Base-by-base conservation (phyloP, 2,888 invertebrate genomes). In the Standfussiana lucernea region DNA sequence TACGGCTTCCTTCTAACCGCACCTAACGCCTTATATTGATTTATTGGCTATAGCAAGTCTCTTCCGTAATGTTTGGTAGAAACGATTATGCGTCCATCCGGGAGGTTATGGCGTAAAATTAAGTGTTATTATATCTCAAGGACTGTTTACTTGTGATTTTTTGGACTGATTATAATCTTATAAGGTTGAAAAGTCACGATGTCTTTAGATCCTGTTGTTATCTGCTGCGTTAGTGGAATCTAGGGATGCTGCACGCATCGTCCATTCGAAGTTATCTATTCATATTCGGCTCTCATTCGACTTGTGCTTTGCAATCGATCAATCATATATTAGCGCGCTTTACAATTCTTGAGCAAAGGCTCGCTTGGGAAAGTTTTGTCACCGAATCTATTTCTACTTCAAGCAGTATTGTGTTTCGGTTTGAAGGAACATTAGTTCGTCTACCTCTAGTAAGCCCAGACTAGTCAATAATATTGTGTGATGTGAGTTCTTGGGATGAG, bases 1-100 rank as follows among this genome's bases (percentile, higher is more conserved):
- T 83, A 86, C 1, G 88, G 84, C 85, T 85, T 86, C 88, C 56
- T 72, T 0, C 10, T 0, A 18, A 71, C 42, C 70, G 64, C 69
- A 70, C 35, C 66, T 47, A 28, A 50, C 68, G 64, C 45, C 64
- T 50, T 35, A n/a, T 79, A 86, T 86, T 86, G 83, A 88, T 86
- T 88, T 83, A 82, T 87, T 61, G 8, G 18, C 61, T 42, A 35
- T 37, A 45, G 18, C 32, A 24, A 15, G 45, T 47, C 21, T 67
- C 74, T 87, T 85, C 77, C 77, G 82, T 50, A 71, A 67, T 24
- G 28, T 32, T 79, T 47, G 50, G 24, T 50, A 40, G 15, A 21
- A 56, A 56, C 24, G 18, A 50, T 64, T 59, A 72, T 18, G 15
- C 24, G 37, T 35, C 13, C 40, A 56, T 83, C 73, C 42, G 79